Evolutionary conservation across 2,797 vertebrate genomes (phyloP).

Genomic region (Coluber constrictor): DNA sequence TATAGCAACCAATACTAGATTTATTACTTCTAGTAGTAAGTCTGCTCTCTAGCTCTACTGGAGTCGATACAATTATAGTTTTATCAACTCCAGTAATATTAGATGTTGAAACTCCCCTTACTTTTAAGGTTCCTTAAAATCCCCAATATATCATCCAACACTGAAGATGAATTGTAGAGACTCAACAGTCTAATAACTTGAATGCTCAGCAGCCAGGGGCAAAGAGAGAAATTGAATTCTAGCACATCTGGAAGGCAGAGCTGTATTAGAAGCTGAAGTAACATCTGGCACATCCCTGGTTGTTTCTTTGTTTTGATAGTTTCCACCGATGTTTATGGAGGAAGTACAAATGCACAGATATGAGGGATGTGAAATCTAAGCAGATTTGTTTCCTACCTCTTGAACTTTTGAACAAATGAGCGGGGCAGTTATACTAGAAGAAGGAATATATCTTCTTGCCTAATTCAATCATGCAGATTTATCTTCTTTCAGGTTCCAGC

Average conservation of each 20-base stretch:
- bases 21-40: not conserved
- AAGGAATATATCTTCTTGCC: not conserved
- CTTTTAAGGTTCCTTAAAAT: not conserved
- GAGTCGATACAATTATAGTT: not conserved
- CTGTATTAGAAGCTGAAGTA: not conserved
- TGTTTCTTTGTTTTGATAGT: not conserved
- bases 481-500: not conserved
- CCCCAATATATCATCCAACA: too few species aligned
- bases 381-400: not conserved
- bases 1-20: not conserved
- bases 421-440: not conserved
- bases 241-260: not conserved
- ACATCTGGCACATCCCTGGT: not conserved
- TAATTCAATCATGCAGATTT: not conserved
- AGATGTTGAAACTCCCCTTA: not conserved
- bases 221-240: not conserved
- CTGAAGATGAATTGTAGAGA: not conserved
- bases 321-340: not conserved
- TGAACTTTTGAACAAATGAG: not conserved
- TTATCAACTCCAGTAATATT: not conserved
- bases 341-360: not conserved
- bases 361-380: not conserved
- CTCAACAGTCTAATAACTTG: not conserved
- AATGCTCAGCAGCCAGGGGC: not conserved
- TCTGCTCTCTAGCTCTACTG: not conserved